Percentiles rank a stretch among this genome's conserved stretches.
phyloP scores from a whole-genome alignment of 2,888 invertebrate genomes.

The Linhomoeus sp. region DNA sequence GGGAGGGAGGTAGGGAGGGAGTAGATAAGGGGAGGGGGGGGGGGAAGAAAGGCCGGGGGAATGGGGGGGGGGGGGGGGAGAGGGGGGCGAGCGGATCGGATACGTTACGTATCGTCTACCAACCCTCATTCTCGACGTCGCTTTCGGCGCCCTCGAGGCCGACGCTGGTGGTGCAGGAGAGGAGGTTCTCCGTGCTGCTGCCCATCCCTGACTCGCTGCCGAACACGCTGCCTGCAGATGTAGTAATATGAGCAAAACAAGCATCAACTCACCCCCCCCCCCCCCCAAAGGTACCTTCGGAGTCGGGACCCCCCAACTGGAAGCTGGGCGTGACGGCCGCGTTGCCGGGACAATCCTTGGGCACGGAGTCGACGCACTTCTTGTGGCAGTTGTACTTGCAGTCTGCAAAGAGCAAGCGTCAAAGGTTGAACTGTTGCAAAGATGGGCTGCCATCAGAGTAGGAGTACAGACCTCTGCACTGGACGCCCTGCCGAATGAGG shows the following conservation, averaged over 20 bases:
- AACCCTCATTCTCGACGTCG: constrained; percentile 23
- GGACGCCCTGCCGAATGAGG: constrained; percentile 72
- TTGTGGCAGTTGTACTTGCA: constrained; percentile 89
- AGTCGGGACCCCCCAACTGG: too few species aligned
- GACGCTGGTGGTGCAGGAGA: background rate
- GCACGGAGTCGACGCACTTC: constrained; percentile 43
- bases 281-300: too few species aligned
- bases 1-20: too few species aligned
- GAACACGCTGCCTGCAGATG: too few species aligned
- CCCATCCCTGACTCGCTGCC: constrained; percentile 8
- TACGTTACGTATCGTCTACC: too few species aligned
- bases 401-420: too few species aligned
- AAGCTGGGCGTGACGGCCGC: background rate
- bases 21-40: too few species aligned
- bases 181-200: constrained; percentile 18
- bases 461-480: constrained; percentile 52
- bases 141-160: constrained; percentile 2
- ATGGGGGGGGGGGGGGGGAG: too few species aligned
- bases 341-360: constrained; percentile 24
- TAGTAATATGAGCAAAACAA: too few species aligned
- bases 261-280: too few species aligned
- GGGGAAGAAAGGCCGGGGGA: too few species aligned
- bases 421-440: background rate
- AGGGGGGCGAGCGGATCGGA: too few species aligned
- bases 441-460: background rate